These are phyloP conservation scores for Meteorus cinctellus DNA, from an alignment of 2,888 invertebrate genomes.

Conservation along the genomic window DNA sequence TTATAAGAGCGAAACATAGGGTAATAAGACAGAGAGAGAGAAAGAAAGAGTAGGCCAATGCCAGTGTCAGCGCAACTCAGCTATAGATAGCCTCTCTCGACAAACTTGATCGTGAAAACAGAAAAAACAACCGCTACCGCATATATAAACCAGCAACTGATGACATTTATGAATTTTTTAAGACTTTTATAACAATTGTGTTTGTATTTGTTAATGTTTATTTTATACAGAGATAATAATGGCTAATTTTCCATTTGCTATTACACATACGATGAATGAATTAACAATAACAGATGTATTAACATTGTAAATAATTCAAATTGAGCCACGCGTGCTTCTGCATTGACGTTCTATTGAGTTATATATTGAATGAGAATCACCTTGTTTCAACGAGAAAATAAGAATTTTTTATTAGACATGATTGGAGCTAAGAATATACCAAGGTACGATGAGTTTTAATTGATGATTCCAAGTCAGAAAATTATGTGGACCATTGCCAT, in stretches of 20 bases:
- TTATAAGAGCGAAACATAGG: constrained; percentile 60
- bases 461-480: constrained; percentile 43
- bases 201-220: constrained; percentile 34
- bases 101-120: constrained; percentile 71
- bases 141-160: constrained; percentile 45
- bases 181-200: constrained; percentile 39
- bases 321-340: constrained; percentile 33
- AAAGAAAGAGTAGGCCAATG: constrained; percentile 71
- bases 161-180: constrained; percentile 49
- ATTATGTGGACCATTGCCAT: constrained; percentile 69
- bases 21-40: constrained; percentile 59
- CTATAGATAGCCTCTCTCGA: constrained; percentile 60
- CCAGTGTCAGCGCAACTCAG: constrained; percentile 68
- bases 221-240: not conserved
- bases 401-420: constrained; percentile 40
- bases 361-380: not conserved
- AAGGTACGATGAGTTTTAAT: constrained; percentile 50
- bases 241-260: constrained; percentile 29
- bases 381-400: not conserved
- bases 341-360: constrained; percentile 14
- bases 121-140: constrained; percentile 58
- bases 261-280: constrained; percentile 19
- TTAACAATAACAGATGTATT: not conserved
- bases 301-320: not conserved
- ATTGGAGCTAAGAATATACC: constrained; percentile 42